Percentiles rank a stretch among this genome's conserved stretches.
Conservation (phyloP, 2,113 vertebrate species). For the Bujurquina vittata region DNA sequence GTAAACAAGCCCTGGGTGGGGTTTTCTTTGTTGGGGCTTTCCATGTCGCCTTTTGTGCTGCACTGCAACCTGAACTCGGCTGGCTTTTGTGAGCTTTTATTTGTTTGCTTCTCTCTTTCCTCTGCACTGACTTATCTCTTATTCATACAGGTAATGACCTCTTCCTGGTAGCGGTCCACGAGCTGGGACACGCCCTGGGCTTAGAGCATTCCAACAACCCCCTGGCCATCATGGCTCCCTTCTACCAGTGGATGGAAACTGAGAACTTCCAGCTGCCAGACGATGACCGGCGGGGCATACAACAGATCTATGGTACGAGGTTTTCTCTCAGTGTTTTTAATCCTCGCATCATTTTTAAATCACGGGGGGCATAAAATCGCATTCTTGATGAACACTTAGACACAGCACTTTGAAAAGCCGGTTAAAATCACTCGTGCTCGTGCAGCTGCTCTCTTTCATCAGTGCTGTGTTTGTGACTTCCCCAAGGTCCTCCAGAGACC, state of each 20-base stretch:
- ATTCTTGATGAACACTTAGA: not conserved
- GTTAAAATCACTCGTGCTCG: rapidly evolving
- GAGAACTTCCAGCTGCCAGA: conserved; percentile 94
- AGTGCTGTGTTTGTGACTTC: not conserved
- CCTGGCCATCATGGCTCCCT: conserved; percentile 95
- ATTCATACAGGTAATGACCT: conserved; percentile 89
- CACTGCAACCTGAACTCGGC: not conserved
- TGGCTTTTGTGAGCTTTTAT: not conserved
- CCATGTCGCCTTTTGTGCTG: not conserved
- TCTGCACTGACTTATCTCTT: not conserved
- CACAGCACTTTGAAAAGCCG: too few relatives aligned
- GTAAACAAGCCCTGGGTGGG: not conserved
- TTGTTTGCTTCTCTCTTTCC: not conserved
- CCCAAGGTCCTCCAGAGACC: conserved; percentile 82
- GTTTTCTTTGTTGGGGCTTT: not conserved
- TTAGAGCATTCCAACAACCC: conserved; percentile 97
- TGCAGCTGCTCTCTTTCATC: not conserved
- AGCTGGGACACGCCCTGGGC: conserved; percentile 93
- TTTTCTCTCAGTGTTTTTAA: not conserved
- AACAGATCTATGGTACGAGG: conserved; percentile 91
- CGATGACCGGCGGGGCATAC: conserved; percentile 91
- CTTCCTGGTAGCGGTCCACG: conserved; percentile 93
- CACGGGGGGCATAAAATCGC: not conserved
- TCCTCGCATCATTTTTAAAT: not conserved
- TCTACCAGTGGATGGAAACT: conserved; percentile 99